Evolutionary conservation across 1,140 invertebrate species (phyloP), one percentile per base, ranked within the genome.

Genomic region (Chironomus striatipennis): DNA sequence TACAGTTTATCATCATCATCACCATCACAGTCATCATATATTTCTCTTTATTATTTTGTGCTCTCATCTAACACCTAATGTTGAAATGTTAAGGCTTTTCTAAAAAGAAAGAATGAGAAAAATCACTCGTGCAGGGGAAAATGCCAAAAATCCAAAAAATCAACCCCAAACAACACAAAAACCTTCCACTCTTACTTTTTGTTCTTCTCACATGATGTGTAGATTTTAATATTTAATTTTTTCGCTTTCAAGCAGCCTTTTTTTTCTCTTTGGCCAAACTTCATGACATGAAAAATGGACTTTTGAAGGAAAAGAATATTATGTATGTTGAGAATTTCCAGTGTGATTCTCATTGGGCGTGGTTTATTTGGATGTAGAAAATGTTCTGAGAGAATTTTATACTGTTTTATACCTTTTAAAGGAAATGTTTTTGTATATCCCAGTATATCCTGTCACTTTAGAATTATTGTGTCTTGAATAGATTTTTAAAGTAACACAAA

Each of bases 71-170:
- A n/a, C 47, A 57, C 12, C 12, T 57, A n/a, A 57, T 57, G 47
- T n/a, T 47, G 43, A 47, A 47, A 47, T 47, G 15, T 34, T 34
- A 34, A 34, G 24, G 24, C 24, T 34, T 34, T 34, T 34, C 24
- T 34, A 47, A 47, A 47, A 47, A 47, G 43, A 10, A 15, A 57
- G 12, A 15, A 57, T n/a, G 47, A 12, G 47, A 15, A 47, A 47
- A 47, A 47, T 57, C 12, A 57, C 47, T 57, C 47, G 12, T 57
- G 47, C 47, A 57, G 47, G 47, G n/a, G 12, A 15, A 70, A 70
- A 70, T 70, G 65, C 65, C 65, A 70, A 70, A 70, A 70, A 20
- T 70, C 65, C 65, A 70, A 70, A 70, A 70, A 70, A 70, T 70
- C 65, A 70, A 70, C 65, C 65, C 65, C 18, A 70, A 70, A 18